These are phyloP conservation scores for Drosophila asahinai DNA, from an alignment of 1,140 invertebrate genomes.

Conservation along the genomic window DNA sequence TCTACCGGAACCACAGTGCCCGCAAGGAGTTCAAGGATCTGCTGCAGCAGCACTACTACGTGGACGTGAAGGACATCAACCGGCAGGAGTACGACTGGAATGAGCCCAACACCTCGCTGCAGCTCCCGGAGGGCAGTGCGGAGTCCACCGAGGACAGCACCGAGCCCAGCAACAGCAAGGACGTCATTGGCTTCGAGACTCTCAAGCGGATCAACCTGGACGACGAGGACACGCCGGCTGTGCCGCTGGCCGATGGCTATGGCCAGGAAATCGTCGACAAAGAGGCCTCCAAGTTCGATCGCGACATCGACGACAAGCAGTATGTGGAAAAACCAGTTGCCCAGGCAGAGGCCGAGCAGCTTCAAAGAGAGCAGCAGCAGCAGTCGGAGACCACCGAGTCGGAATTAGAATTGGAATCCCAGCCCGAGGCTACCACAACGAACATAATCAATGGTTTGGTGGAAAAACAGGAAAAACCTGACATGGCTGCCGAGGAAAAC, in stretches of 20 bases:
- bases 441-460: slow-evolving; percentile 22
- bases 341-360: slow-evolving; percentile 77
- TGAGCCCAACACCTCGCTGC: slow-evolving; percentile 65
- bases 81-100: slow-evolving; percentile 84
- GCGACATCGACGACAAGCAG: slow-evolving; percentile 82
- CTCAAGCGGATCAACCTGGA: slow-evolving; percentile 77
- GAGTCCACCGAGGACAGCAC: slow-evolving; percentile 28
- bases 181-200: slow-evolving; percentile 81
- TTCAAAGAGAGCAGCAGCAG: slow-evolving; percentile 54
- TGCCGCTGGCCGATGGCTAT: slow-evolving; percentile 54
- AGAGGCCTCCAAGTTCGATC: slow-evolving; percentile 82
- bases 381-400: slow-evolving; percentile 28
- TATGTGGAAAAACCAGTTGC: slow-evolving; percentile 85
- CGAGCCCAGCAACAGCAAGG: slow-evolving; percentile 77
- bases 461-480: slow-evolving; percentile 82
- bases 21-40: slow-evolving; percentile 87
- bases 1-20: slow-evolving; percentile 88
- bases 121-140: slow-evolving; percentile 26
- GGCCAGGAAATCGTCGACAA: slow-evolving; percentile 76
- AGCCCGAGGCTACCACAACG: slow-evolving; percentile 49
- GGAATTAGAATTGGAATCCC: slow-evolving; percentile 35
- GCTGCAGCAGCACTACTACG: slow-evolving; percentile 87
- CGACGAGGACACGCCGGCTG: slow-evolving; percentile 55
- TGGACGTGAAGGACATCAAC: slow-evolving; percentile 87
- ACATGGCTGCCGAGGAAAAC: slow-evolving; percentile 59